Base-by-base conservation (phyloP, 2,888 invertebrate genomes). In the Hermaeophaga mercurialis region DNA sequence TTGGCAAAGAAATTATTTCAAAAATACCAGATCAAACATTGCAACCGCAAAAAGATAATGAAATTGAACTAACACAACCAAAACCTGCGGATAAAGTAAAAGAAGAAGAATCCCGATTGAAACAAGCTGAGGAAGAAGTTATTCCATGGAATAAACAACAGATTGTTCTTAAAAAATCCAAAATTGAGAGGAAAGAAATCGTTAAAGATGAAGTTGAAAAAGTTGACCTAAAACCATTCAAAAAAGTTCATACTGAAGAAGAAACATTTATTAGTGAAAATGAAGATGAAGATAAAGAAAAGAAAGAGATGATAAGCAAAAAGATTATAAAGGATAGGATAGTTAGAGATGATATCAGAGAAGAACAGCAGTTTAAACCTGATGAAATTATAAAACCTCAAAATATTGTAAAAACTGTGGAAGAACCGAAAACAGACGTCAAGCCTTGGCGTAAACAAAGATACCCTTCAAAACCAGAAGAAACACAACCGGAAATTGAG, bases 121-220 rank as follows among this genome's bases (percentile, higher is more conserved):
- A 43, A 24, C 18, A 45, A 24, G 17, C 34, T 1, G 31, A 52
- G 34, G 60, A 66, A 57, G 59, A 63, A 44, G 63, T 62, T 52
- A 18, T 66, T 60, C 82, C 84, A n/a, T 84, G 84, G 84, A 89
- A 83, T 8, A 83, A 88, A 69, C 85, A 89, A 75, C 80, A 81
- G 56, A 78, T 84, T 15, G 75, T 71, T 53, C 19, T 84, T 9
- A 84, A 83, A 56, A 75, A 70, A 63, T 66, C 77, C 1, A 74
- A 69, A 65, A 59, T 58, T 36, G 43, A 46, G 17, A 62, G 54
- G 43, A 54, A 54, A 49, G 43, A 59, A 8, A 66, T 70, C 4
- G 71, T 72, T 52, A 64, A 62, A 61, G 68, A 64, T 58, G 65
- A 50, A n/a, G 8, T 66, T n/a, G 66, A 67, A 59, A 63, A 64